Base-by-base conservation (phyloP, 1,140 invertebrate genomes). In the Babylonia areolata region DNA sequence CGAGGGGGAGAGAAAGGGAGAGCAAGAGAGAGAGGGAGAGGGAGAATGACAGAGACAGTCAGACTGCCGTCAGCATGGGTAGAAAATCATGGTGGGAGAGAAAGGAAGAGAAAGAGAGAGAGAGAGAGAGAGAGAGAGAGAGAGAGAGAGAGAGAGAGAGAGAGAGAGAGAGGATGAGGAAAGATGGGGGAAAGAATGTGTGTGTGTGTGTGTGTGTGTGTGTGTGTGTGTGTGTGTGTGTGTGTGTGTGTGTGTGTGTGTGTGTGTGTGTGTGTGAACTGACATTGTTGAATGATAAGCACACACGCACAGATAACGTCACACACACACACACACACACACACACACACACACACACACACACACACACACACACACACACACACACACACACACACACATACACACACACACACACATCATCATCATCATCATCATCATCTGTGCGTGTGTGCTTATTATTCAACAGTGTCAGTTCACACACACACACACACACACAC, bases 401-500 rank as follows among this genome's bases (percentile, higher is more conserved):
- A 12, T 12, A 75, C 6, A 6, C 6, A 12, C n/a, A 75, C n/a
- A n/a, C n/a, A n/a, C n/a, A n/a, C n/a, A n/a, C n/a, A n/a, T n/a
- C n/a, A n/a, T n/a, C n/a, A n/a, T n/a, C n/a, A n/a, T n/a, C n/a
- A n/a, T n/a, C n/a, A n/a, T n/a, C n/a, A n/a, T n/a, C n/a, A n/a
- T n/a, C n/a, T n/a, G n/a, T n/a, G n/a, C n/a, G n/a, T n/a, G n/a
- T 75, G n/a, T 12, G 6, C 6, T 75, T 75, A 12, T 12, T 17
- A 79, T 46, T 20, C 6, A 6, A 12, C 23, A 12, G 31, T 28
- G 77, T 46, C 15, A 39, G 40, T 12, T 6, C 77, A 35, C 77
- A 79, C 77, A 79, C 77, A 79, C 17, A 79, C 77, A 79, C 17
- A 79, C 77, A 79, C 17, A 79, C 77, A 79, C 17, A 79, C 77